Base-by-base conservation (phyloP, 2,888 invertebrate species). In the Odiellus spinosus region DNA sequence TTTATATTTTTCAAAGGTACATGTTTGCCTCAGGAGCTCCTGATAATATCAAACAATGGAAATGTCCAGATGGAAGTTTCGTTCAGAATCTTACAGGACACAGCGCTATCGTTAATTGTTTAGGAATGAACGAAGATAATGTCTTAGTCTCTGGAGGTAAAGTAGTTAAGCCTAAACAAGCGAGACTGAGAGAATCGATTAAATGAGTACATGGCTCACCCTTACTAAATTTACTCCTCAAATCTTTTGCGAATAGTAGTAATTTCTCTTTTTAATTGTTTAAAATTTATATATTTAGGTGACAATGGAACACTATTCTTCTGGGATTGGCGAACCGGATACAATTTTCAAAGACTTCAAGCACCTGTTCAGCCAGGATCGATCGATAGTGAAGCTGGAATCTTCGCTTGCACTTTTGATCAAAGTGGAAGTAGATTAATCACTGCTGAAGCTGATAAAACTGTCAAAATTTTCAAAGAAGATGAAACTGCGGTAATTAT, bases 251-350 rank as follows among this genome's bases (percentile, higher is more conserved):
- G 26, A 26, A 26, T 26, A n/a, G n/a, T n/a, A n/a, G n/a, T n/a
- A n/a, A n/a, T n/a, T n/a, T n/a, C n/a, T n/a, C n/a, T n/a, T n/a
- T n/a, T n/a, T n/a, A n/a, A n/a, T n/a, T n/a, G n/a, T n/a, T n/a
- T n/a, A n/a, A n/a, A n/a, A n/a, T n/a, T n/a, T n/a, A n/a, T 42
- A 32, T 32, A 48, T 56, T 19, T 46, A 69, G 70, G 90, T 18
- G 96, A 99, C 64, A 98, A 98, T 64, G 98, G 98, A 1, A 88
- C 93, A 1, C 75, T 99, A 74, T 80, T 85, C 66, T 82, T 87
- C 60, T 98, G 96, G 96, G 98, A 98, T 65, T 98, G 96, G 96
- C 75, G 87, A 60, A 95, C 95, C 0, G 98, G 96, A 0, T 96
- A 96, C 63, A 98, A 98, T 70, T 99, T 96, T 71, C 98, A 99